phyloP scores from a whole-genome alignment of 2,888 invertebrate species.

The Drosophila testacea region DNA sequence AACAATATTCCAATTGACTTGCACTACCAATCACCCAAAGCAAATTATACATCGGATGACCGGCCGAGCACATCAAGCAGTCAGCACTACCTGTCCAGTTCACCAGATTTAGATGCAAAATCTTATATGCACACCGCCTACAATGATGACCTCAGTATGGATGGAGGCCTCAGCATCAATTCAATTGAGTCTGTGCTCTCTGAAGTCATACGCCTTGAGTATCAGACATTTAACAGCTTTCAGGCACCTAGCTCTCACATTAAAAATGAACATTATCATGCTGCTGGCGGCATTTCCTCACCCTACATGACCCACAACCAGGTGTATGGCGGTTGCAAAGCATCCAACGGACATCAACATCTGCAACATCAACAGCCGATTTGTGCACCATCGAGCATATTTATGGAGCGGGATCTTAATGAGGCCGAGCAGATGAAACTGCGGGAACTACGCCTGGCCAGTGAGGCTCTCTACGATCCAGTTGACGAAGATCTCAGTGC shows the following conservation, averaged over 20 bases:
- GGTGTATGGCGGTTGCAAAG: slow-evolving; percentile 50
- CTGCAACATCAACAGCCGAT: slow-evolving; percentile 65
- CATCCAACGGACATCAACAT: slow-evolving; percentile 45
- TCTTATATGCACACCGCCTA: slow-evolving; percentile 68
- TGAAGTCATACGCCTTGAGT: slow-evolving; percentile 94
- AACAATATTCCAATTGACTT: slow-evolving; percentile 58
- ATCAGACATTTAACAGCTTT: slow-evolving; percentile 87
- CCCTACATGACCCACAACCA: slow-evolving; percentile 27
- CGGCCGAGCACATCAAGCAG: slow-evolving; percentile 69
- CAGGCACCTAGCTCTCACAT: slow-evolving; percentile 65
- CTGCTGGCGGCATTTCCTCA: slow-evolving; percentile 48
- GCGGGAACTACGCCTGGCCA: slow-evolving; percentile 93
- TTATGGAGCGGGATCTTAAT: slow-evolving; percentile 87
- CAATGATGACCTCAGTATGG: slow-evolving; percentile 57
- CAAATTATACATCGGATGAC: slow-evolving; percentile 51
- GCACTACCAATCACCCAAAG: slow-evolving; percentile 67
- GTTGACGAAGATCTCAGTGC: slow-evolving; percentile 92
- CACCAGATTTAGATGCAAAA: slow-evolving; percentile 75
- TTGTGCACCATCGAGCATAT: slow-evolving; percentile 73
- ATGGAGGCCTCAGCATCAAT: slow-evolving; percentile 73
- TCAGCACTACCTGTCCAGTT: slow-evolving; percentile 57
- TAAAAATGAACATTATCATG: slow-evolving; percentile 74
- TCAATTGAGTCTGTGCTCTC: slow-evolving; percentile 94
- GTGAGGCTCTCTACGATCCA: slow-evolving; percentile 93
- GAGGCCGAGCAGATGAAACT: slow-evolving; percentile 93